Evolutionary conservation across 2,797 vertebrate genomes (phyloP).

Genomic region (Gambelia wislizenii): DNA sequence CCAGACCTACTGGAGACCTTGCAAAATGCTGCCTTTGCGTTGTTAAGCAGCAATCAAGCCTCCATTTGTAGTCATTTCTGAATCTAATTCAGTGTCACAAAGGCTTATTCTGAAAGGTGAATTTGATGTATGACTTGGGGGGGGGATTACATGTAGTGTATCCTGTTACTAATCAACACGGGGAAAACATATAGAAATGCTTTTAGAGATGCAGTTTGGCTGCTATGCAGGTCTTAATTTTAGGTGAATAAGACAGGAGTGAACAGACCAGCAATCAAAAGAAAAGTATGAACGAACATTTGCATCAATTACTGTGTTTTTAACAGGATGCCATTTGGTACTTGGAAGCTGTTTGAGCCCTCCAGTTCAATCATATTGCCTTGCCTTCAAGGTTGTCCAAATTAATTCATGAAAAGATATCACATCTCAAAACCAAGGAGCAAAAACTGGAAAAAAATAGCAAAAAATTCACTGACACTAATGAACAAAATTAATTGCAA

Average conservation of each 20-base stretch:
- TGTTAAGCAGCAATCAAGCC: slow-evolving; percentile 23
- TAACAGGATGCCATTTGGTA: not conserved
- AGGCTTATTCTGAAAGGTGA: not conserved
- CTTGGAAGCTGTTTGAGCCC: not conserved
- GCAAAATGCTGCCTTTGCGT: slow-evolving; percentile 58
- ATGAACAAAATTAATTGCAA: not conserved
- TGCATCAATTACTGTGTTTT: not conserved
- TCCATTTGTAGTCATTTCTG: slow-evolving; percentile 48
- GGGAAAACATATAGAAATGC: not conserved
- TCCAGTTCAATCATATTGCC: not conserved
- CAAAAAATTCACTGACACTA: not conserved
- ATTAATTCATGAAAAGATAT: not conserved
- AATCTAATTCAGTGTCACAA: slow-evolving; percentile 40
- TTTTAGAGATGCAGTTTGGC: not conserved
- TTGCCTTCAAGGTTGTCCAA: not conserved
- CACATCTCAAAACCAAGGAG: not conserved
- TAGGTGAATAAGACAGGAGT: not conserved
- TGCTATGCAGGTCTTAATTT: not conserved
- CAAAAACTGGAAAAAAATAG: not conserved
- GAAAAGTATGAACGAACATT: not conserved
- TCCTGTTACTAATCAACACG: not conserved
- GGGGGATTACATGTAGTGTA: slow-evolving; percentile 7
- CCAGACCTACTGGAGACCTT: slow-evolving; percentile 69
- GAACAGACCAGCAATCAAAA: not conserved
- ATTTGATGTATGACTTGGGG: slow-evolving; percentile 1